Conservation (phyloP, 2,113 vertebrate species). For the Cololabis saira region DNA sequence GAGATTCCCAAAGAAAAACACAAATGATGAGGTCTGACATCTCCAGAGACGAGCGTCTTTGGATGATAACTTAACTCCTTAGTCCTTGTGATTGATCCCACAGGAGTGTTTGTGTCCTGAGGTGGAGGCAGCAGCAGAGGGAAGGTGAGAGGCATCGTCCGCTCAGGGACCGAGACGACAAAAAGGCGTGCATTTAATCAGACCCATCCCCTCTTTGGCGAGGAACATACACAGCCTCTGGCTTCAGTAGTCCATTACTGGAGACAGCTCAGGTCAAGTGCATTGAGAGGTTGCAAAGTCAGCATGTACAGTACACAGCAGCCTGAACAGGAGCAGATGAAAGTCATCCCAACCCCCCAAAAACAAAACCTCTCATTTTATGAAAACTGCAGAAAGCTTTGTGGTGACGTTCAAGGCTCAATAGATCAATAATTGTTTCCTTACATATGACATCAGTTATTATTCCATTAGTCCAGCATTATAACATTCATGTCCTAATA, state of each 20-base stretch:
- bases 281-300: conserved; percentile 7
- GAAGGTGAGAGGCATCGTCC: conserved; percentile 31
- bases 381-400: background rate
- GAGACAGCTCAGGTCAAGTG: conserved; percentile 26
- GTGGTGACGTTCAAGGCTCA: background rate
- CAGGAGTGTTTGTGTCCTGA: conserved; percentile 27
- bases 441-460: conserved; percentile 31
- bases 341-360: conserved; percentile 2
- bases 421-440: background rate
- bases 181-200: conserved; percentile 35
- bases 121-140: conserved; percentile 20
- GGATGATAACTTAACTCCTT: conserved; percentile 21
- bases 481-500: conserved; percentile 8
- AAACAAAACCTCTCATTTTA: conserved; percentile 11
- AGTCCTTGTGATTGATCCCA: conserved; percentile 48
- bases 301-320: conserved; percentile 9
- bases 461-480: conserved; percentile 42
- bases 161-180: background rate
- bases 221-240: conserved; percentile 44
- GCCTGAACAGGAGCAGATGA: background rate
- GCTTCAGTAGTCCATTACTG: conserved; percentile 25
- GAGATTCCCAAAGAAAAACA: conserved; percentile 32
- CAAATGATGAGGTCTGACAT: conserved; percentile 36
- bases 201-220: conserved; percentile 28
- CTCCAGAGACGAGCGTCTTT: conserved; percentile 43